Percentiles rank a stretch among this genome's conserved stretches.
phyloP scores from a whole-genome alignment of 2,888 invertebrate genomes.

The Listrodromus nycthemerus region DNA sequence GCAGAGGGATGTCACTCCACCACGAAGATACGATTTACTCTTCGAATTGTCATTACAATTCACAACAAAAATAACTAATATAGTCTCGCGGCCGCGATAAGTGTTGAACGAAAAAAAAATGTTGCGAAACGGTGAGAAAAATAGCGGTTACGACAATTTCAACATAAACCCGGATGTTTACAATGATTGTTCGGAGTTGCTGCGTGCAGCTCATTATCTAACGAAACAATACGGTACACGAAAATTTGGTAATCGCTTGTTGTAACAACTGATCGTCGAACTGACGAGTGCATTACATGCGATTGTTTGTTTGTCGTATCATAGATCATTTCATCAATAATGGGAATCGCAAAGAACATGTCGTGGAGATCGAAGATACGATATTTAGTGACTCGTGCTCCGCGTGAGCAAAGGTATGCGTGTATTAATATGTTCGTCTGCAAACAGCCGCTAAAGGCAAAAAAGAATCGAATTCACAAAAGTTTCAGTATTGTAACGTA shows the following conservation, averaged over 20 bases:
- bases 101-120: conserved; percentile 41
- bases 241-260: not conserved
- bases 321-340: not conserved
- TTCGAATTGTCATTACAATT: not conserved
- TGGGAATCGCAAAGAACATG: conserved; percentile 26
- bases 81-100: conserved; percentile 12
- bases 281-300: not conserved
- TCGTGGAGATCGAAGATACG: conserved; percentile 52
- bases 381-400: conserved; percentile 9
- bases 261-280: not conserved
- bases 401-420: conserved; percentile 44
- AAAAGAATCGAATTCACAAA: not conserved
- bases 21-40: conserved; percentile 7
- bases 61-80: not conserved
- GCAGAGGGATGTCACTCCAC: not conserved
- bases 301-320: not conserved
- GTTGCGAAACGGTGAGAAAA: conserved; percentile 38
- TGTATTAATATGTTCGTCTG: not conserved
- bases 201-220: not conserved
- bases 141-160: conserved; percentile 8
- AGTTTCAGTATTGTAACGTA: not conserved
- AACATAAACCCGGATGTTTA: not conserved
- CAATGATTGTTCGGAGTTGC: not conserved
- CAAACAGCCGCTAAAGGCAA: not conserved
- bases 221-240: not conserved